Evolutionary conservation across 2,888 invertebrate species (phyloP), one percentile per base, ranked within the genome.

Genomic region (Onchidella celtica): DNA sequence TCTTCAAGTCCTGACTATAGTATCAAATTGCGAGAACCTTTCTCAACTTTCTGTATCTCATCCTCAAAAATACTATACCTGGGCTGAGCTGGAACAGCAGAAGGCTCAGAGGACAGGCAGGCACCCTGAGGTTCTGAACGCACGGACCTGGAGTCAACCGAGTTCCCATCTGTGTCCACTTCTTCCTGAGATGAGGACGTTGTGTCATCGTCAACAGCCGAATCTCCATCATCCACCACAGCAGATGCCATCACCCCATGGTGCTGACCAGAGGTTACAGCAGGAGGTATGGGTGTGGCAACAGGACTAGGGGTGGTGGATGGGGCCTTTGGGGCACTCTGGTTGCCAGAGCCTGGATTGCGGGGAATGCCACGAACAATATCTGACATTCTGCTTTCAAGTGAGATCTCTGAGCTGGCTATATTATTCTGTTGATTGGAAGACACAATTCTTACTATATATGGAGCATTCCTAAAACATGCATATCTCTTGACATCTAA

Each of bases 121-220:
- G 38, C 3, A 32, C 55, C 14, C 34, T 77, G 77, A 32, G 75
- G 63, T 27, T 77, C 77, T 1, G 77, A 77, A 17, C 77, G 29
- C 21, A 77, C 36, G 24, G 77, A 77, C 36, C 77, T 77, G 3
- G 77, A 65, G n/a, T 74, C 79, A n/a, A 38, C 21, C 24, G 66
- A 34, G 34, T 40, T 66, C 0, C 14, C 68, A 68, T 81, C 81
- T n/a, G 66, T 73, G 24, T 81, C 81, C 24, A 65, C 69, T 11
- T 81, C 81, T 40, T 81, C 81, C 27, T 75, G 75, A 17, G 81
- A 81, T 3, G 81, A 81, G 36, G 80, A 80, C 4, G 75, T 75
- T 21, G 65, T 55, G 34, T 81, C 81, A 14, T 74, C 81, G 14
- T 75, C 75, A 9, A 34, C 55, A 0, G 68, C 24, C 6, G 79